phyloP scores from a whole-genome alignment of 53 echinoderm and acorn worm species.

The Astropecten irregularis region DNA sequence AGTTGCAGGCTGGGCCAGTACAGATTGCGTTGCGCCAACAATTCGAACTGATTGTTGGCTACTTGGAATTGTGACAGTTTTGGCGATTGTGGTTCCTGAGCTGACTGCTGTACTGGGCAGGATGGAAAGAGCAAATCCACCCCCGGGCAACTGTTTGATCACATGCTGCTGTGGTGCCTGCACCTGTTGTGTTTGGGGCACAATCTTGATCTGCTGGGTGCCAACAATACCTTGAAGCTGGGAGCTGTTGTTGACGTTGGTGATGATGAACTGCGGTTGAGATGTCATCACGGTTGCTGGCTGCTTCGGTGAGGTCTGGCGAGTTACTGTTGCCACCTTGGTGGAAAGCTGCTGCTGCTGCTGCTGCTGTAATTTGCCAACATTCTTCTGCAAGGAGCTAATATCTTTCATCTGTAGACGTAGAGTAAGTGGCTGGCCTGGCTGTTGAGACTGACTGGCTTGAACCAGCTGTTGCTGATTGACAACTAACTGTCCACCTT shows the following conservation, averaged over 20 bases:
- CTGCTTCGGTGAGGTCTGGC: conserved; percentile 39
- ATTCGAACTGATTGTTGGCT: conserved; percentile 1
- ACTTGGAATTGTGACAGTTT: conserved; percentile 17
- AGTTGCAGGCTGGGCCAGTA: neutral
- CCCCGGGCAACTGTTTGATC: conserved; percentile 29
- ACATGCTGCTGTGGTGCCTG: conserved; percentile 28
- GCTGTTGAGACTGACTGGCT: conserved; percentile 36
- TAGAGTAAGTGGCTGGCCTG: conserved; percentile 80
- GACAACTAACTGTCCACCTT: conserved; percentile 28
- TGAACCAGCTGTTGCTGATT: conserved; percentile 30
- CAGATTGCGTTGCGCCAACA: conserved; percentile 6
- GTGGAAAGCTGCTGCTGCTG: conserved; percentile 41
- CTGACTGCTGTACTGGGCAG: conserved; percentile 7
- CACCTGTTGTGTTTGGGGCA: conserved; percentile 15
- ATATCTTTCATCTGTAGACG: conserved; percentile 81
- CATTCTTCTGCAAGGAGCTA: conserved; percentile 69
- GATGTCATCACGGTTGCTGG: conserved; percentile 9
- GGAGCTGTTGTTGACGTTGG: conserved; percentile 33
- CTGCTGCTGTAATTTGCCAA: conserved; percentile 60
- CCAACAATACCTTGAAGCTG: conserved; percentile 22
- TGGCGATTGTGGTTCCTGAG: conserved; percentile 12
- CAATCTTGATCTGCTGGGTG: conserved; percentile 42
- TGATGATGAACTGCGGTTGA: conserved; percentile 34
- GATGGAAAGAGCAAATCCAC: conserved; percentile 23
- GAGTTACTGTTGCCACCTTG: conserved; percentile 62